Percentiles rank a stretch among this genome's conserved stretches.
These are phyloP conservation scores for Zenarchopterus dispar DNA, from an alignment of 2,797 vertebrate species.

Conservation along the genomic window DNA sequence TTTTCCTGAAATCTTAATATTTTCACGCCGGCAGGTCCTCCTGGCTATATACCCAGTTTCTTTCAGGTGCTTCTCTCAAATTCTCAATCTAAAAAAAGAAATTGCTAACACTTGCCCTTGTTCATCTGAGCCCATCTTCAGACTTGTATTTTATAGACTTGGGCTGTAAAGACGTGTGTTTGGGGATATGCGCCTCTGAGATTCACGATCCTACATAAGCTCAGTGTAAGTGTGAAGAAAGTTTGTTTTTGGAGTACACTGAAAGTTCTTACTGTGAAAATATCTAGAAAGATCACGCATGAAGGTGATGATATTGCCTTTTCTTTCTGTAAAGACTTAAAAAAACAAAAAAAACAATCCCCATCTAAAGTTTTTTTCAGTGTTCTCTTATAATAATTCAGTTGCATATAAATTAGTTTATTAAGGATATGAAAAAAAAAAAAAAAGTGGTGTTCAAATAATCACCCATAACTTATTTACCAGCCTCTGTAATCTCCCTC, in stretches of 20 bases:
- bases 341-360: too few species aligned
- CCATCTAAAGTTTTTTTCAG: too few species aligned
- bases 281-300: too few species aligned
- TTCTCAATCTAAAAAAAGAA: slow-evolving; percentile 15
- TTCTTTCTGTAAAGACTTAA: too few species aligned
- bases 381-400: too few species aligned
- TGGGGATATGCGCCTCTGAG: slow-evolving; percentile 1
- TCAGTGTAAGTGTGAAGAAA: slow-evolving; percentile 10
- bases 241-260: background rate
- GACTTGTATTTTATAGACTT: slow-evolving; percentile 15
- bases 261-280: background rate
- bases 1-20: slow-evolving; percentile 31
- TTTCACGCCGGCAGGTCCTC: slow-evolving; percentile 37
- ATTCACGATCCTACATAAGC: slow-evolving; percentile 1
- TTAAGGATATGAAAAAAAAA: too few species aligned
- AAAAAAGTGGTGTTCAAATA: background rate
- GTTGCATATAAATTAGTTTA: too few species aligned
- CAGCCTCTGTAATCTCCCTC: slow-evolving; percentile 15
- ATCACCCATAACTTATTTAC: slow-evolving; percentile 23
- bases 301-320: too few species aligned
- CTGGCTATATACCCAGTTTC: slow-evolving; percentile 30
- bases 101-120: background rate
- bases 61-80: slow-evolving; percentile 28
- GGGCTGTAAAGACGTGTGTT: background rate
- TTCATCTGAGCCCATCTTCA: slow-evolving; percentile 21